phyloP scores from a whole-genome alignment of 2,113 vertebrate genomes.

The Crotalus viridis region DNA sequence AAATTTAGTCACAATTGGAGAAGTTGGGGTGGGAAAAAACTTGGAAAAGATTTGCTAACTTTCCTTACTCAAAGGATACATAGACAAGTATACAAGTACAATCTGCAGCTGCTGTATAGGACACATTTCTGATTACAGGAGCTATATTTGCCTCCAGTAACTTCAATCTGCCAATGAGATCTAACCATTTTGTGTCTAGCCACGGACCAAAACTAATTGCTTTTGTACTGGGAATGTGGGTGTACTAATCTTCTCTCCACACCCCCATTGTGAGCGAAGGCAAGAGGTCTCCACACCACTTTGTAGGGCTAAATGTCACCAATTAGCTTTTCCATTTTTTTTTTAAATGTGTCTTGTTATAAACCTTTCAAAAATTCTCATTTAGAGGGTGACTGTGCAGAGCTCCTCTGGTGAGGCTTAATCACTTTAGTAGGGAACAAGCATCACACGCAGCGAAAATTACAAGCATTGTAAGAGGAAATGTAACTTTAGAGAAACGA shows the following conservation, averaged over 20 bases:
- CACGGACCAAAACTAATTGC: background rate
- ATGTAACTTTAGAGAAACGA: conserved; percentile 8
- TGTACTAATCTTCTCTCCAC: conserved; percentile 22
- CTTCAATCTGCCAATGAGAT: background rate
- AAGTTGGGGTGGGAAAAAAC: background rate
- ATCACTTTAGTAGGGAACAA: background rate
- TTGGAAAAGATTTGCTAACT: background rate
- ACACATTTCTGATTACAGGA: background rate
- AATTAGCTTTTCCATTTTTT: background rate
- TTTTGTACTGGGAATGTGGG: conserved; percentile 13
- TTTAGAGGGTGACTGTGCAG: background rate
- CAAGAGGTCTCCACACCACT: conserved; percentile 42
- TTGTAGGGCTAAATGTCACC: conserved; percentile 38
- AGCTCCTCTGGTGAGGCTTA: background rate
- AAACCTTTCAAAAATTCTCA: conserved; percentile 26
- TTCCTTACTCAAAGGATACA: background rate
- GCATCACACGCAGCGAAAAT: conserved; percentile 10
- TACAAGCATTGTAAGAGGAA: background rate
- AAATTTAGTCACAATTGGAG: background rate
- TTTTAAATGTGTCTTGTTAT: conserved; percentile 24
- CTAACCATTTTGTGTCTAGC: conserved; percentile 32
- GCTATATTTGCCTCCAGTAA: background rate
- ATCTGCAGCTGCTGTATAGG: conserved; percentile 12
- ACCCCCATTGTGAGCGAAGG: conserved; percentile 13
- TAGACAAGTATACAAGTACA: background rate